Percentiles rank a stretch among this genome's conserved stretches.
Evolutionary conservation across 2,888 invertebrate genomes (phyloP).

Genomic region (Argyresthia goedartella): DNA sequence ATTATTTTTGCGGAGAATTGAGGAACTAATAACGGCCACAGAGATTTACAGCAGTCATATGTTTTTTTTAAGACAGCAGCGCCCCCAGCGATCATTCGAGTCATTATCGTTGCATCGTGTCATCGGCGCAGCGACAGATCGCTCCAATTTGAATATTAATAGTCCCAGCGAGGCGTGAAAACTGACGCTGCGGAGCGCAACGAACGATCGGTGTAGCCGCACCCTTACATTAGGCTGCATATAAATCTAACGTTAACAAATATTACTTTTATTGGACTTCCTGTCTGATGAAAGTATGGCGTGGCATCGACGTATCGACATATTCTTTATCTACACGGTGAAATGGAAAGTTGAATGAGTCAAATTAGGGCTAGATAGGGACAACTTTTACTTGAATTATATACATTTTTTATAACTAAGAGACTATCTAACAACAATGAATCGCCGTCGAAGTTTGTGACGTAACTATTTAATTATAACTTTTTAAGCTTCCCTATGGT

Average conservation of each 20-base stretch:
- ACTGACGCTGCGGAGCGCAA: slow-evolving; percentile 3
- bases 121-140: slow-evolving; percentile 5
- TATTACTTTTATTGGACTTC: slow-evolving; percentile 1
- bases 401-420: no score
- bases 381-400: no score
- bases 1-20: no score
- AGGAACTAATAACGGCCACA: no score
- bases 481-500: no score
- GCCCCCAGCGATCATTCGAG: no score
- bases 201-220: not conserved
- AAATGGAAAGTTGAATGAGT: not conserved
- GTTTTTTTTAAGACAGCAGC: no score
- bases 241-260: slow-evolving; percentile 2
- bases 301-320: not conserved
- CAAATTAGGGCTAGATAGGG: no score
- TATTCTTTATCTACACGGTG: not conserved
- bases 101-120: not conserved
- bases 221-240: not conserved
- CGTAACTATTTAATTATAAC: no score
- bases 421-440: no score
- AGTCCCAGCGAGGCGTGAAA: slow-evolving; percentile 3
- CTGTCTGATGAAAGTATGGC: not conserved
- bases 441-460: no score
- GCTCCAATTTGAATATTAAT: slow-evolving; percentile 8
- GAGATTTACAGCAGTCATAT: no score